phyloP scores from a whole-genome alignment of 2,888 invertebrate species.

The Sarcophaga variegata region DNA sequence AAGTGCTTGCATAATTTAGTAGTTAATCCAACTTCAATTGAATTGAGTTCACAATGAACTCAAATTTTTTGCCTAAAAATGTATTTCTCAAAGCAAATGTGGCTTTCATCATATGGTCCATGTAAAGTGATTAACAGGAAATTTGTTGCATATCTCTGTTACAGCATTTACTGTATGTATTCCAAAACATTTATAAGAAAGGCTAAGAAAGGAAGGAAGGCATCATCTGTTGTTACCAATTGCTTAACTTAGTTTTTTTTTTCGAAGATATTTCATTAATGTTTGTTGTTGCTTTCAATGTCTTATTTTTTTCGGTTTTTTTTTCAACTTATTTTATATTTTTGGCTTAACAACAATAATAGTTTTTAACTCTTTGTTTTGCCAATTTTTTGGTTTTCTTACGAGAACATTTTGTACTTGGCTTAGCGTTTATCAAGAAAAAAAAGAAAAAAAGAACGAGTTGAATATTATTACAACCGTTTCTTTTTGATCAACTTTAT shows the following conservation, averaged over 20 bases:
- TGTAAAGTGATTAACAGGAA: conserved; percentile 30
- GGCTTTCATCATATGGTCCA: conserved; percentile 29
- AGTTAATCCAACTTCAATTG: too few species aligned
- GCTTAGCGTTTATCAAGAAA: not conserved
- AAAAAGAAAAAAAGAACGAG: not conserved
- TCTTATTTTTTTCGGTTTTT: not conserved
- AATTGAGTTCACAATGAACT: too few species aligned
- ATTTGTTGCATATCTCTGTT: conserved; percentile 36
- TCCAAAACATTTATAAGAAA: conserved; percentile 32
- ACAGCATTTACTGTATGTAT: conserved; percentile 33
- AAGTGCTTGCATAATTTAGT: too few species aligned
- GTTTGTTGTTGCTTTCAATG: conserved; percentile 1
- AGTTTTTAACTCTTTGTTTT: not conserved
- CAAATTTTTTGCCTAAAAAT: too few species aligned
- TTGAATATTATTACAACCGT: conserved; percentile 47
- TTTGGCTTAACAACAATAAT: conserved; percentile 42
- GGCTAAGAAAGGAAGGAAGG: not conserved
- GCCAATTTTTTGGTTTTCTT: not conserved
- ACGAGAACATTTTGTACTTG: conserved; percentile 30
- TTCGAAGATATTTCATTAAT: conserved; percentile 52
- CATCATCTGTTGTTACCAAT: conserved; percentile 58
- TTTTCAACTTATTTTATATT: not conserved
- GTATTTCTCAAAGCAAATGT: too few species aligned
- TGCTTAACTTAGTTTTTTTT: not conserved
- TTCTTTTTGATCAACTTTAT: conserved; percentile 43